Evolutionary conservation across 2,113 vertebrate species (phyloP).

Genomic region (Nothocercus julius): DNA sequence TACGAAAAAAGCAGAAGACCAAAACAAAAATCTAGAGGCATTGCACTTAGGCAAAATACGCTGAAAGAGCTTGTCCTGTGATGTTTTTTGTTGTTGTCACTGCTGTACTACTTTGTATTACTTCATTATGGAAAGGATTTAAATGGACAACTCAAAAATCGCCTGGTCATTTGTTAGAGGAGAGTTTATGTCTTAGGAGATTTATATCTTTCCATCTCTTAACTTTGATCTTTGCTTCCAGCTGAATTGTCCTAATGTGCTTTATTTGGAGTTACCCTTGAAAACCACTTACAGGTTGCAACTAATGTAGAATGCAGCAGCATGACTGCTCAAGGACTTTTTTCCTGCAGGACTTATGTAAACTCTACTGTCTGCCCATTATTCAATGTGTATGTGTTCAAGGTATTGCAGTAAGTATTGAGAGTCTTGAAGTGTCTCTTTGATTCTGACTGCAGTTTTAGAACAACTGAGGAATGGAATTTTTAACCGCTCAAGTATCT

Average conservation of each 20-base stretch:
- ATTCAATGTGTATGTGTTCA: conserved; percentile 41
- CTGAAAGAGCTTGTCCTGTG: neutral
- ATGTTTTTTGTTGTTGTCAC: neutral
- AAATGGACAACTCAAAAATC: conserved; percentile 49
- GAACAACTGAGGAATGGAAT: neutral
- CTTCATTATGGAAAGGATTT: conserved; percentile 54
- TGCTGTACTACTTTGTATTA: conserved; percentile 21
- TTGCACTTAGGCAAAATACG: neutral
- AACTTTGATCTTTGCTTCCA: conserved; percentile 60
- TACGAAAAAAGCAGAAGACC: neutral
- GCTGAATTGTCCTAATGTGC: conserved; percentile 30
- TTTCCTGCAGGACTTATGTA: conserved; percentile 28
- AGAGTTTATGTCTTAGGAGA: neutral
- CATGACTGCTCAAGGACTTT: conserved; percentile 55
- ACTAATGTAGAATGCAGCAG: conserved; percentile 52
- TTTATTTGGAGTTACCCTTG: conserved; percentile 72
- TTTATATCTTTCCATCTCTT: conserved; percentile 55
- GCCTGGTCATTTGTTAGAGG: conserved; percentile 48
- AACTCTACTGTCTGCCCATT: conserved; percentile 28
- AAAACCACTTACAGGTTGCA: conserved; percentile 67
- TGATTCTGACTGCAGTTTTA: conserved; percentile 25
- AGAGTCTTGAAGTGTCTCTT: neutral
- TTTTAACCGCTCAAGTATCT: neutral
- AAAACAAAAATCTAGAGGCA: neutral
- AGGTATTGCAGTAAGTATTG: conserved; percentile 18